Percentiles rank a stretch among this genome's conserved stretches.
phyloP scores from a whole-genome alignment of 2,113 vertebrate genomes.

The mouse (Mus musculus) region GRCm39 chr12:53930001-53930500 shows the following conservation, averaged over 20 bases:
- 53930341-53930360: conserved; percentile 41
- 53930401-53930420: conserved; percentile 56
- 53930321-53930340: neutral
- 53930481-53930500: conserved; percentile 56
- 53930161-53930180: neutral
- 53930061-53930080: neutral
- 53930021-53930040: neutral
- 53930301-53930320: conserved; percentile 15
- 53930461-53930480: conserved; percentile 66
- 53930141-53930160: neutral
- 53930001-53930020: neutral
- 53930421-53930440: conserved; percentile 69
- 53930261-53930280: conserved; percentile 33
- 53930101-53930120: neutral
- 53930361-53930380: conserved; percentile 19
- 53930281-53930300: conserved; percentile 64
- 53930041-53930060: neutral
- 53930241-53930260: conserved; percentile 59
- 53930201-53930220: conserved; percentile 20
- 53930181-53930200: neutral
- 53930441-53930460: conserved; percentile 61
- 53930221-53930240: conserved; percentile 10
- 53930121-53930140: neutral
- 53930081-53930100: neutral
- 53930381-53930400: conserved; percentile 56